Percentiles rank a stretch among this genome's conserved stretches.
These are phyloP conservation scores for Tachystola acroxantha DNA, from an alignment of 2,888 invertebrate species.

Conservation along the genomic window DNA sequence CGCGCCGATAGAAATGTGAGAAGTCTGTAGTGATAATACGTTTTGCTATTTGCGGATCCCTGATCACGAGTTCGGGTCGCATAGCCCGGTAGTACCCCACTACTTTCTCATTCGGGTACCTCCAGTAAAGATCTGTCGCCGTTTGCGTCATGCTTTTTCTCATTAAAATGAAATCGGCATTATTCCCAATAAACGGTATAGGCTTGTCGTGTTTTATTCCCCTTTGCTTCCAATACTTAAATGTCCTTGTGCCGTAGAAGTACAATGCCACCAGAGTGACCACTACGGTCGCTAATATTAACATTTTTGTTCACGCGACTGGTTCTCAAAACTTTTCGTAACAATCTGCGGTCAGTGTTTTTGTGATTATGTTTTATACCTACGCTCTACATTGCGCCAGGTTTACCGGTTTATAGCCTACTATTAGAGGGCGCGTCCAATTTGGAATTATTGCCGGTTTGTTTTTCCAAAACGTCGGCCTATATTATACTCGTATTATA, in stretches of 20 bases:
- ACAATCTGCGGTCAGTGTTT: too few species aligned
- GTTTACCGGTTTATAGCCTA: too few species aligned
- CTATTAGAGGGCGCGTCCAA: too few species aligned
- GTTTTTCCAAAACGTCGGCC: too few species aligned
- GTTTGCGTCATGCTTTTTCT: constrained; percentile 12
- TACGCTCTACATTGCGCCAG: too few species aligned
- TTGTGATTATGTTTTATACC: too few species aligned
- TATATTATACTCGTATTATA: too few species aligned
- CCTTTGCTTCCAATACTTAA: constrained; percentile 17
- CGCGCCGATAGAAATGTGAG: constrained; percentile 14
- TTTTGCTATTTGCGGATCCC: constrained; percentile 21
- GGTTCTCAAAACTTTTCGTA: too few species aligned
- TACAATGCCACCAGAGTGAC: constrained; percentile 17
- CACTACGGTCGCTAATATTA: constrained; percentile 15
- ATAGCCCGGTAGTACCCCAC: constrained; percentile 15
- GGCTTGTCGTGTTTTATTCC: constrained; percentile 18
- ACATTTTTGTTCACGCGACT: constrained; percentile 1
- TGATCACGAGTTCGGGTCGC: constrained; percentile 17
- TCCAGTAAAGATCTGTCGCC: constrained; percentile 15
- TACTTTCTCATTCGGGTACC: constrained; percentile 17
- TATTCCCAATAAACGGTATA: constrained; percentile 17
- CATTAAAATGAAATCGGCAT: constrained; percentile 6
- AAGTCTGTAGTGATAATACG: constrained; percentile 20
- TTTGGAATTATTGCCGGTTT: too few species aligned
- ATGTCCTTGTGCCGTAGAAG: constrained; percentile 13